A percentile compares a stretch with the other conserved stretches of the same genome.
Conservation (phyloP, 1,140 invertebrate genomes). For the Zaprionus camerounensis region DNA sequence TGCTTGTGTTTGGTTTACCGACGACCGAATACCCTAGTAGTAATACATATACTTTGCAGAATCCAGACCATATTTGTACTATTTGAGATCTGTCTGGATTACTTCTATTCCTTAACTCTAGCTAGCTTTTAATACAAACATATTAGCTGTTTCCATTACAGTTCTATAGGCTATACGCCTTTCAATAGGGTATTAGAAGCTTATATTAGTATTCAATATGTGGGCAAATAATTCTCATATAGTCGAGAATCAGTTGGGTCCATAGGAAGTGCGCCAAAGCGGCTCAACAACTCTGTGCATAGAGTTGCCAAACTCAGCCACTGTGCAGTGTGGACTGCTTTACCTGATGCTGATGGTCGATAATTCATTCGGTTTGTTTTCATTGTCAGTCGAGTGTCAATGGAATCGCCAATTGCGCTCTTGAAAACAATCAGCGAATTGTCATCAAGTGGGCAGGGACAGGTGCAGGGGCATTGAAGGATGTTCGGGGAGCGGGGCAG, state of each 20-base stretch:
- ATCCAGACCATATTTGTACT: neutral
- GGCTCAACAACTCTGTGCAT: neutral
- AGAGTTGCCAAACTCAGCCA: neutral
- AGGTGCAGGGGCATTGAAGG: neutral
- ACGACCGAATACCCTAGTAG: neutral
- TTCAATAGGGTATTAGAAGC: neutral
- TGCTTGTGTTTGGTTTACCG: neutral
- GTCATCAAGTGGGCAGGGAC: conserved; percentile 10
- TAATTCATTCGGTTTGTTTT: conserved; percentile 29
- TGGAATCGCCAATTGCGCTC: conserved; percentile 46
- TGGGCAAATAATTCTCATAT: conserved; percentile 31
- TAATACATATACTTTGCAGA: neutral
- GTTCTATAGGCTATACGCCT: neutral
- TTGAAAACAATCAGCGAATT: conserved; percentile 46
- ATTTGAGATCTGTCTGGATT: neutral
- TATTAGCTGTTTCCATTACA: neutral
- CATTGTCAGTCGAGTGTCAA: conserved; percentile 43
- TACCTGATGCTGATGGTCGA: conserved; percentile 29
- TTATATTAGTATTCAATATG: conserved; percentile 10
- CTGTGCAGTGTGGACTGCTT: neutral
- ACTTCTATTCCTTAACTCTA: no score
- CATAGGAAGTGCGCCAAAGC: conserved; percentile 21
- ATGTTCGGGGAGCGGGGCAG: neutral
- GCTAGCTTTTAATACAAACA: neutral
- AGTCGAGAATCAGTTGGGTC: conserved; percentile 36